Percentiles rank a stretch among this genome's conserved stretches.
Evolutionary conservation across 92 coral and sea anemone species (phyloP).

Genomic region (Galaxea fascicularis): DNA sequence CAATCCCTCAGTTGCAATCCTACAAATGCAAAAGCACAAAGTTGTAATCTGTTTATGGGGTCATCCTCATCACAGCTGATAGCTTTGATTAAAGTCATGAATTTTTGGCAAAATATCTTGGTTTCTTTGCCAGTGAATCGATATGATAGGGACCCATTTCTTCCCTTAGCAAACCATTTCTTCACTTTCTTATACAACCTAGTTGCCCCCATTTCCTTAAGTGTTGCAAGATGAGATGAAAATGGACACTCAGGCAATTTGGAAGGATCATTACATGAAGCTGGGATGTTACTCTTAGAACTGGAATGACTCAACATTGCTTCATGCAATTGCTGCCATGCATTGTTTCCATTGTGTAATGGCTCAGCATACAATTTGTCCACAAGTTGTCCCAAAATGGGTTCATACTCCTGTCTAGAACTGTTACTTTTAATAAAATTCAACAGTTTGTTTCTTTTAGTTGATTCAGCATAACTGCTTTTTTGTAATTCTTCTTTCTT

Average conservation of each 20-base stretch:
- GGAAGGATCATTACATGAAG: constrained; percentile 43
- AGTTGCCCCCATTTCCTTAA: constrained; percentile 30
- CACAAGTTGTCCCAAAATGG: constrained; percentile 60
- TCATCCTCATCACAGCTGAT: constrained; percentile 54
- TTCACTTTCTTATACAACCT: constrained; percentile 44
- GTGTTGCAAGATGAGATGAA: constrained; percentile 19
- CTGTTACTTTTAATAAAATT: constrained; percentile 36
- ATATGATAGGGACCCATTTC: constrained; percentile 33
- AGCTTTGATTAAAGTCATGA: constrained; percentile 52
- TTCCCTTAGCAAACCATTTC: constrained; percentile 57
- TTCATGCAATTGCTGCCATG: constrained; percentile 68
- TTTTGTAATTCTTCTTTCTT: constrained; percentile 48
- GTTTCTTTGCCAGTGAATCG: constrained; percentile 71
- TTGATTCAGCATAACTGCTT: constrained; percentile 37
- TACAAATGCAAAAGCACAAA: constrained; percentile 53
- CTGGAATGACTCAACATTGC: constrained; percentile 41
- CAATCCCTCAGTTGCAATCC: constrained; percentile 73
- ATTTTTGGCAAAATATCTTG: constrained; percentile 59
- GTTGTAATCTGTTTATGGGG: constrained; percentile 34
- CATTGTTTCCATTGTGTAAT: constrained; percentile 74
- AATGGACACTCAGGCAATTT: constrained; percentile 39
- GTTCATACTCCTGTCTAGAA: constrained; percentile 70
- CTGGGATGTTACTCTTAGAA: constrained; percentile 53
- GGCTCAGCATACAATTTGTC: constrained; percentile 68
- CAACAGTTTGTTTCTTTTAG: constrained; percentile 61